Evolutionary conservation across 2,888 invertebrate species (phyloP).

Genomic region (Neoascia interrupta): DNA sequence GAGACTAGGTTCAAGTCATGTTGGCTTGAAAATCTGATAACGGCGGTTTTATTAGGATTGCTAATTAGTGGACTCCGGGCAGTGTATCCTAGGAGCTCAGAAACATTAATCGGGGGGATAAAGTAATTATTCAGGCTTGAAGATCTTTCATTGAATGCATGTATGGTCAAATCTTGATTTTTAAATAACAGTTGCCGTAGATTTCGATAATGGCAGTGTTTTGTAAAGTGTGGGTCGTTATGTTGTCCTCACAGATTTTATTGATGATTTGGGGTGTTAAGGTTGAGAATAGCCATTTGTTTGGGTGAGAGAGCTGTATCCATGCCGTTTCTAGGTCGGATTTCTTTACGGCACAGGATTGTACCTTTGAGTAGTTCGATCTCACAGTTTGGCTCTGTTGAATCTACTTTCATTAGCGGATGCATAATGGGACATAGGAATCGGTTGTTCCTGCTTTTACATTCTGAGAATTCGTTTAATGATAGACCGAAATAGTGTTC

Average conservation of each 20-base stretch:
- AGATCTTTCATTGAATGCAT: neutral
- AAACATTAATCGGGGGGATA: neutral
- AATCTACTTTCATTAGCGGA: neutral
- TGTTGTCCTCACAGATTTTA: neutral
- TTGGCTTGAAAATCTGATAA: too few relatives aligned
- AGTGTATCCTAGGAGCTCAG: too few relatives aligned
- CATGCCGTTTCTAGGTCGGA: neutral
- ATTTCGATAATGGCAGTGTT: neutral
- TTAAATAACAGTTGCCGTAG: neutral
- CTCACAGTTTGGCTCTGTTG: neutral
- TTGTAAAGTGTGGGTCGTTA: neutral
- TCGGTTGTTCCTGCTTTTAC: neutral
- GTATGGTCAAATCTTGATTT: neutral
- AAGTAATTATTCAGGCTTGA: neutral
- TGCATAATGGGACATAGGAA: neutral
- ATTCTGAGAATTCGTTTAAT: neutral
- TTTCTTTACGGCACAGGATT: neutral
- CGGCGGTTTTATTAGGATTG: too few relatives aligned
- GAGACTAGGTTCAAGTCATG: too few relatives aligned
- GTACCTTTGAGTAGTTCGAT: neutral
- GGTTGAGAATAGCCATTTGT: constrained; percentile 66
- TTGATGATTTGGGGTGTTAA: neutral
- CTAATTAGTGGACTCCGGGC: too few relatives aligned
- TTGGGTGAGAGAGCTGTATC: constrained; percentile 22
- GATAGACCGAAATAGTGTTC: neutral